Evolutionary conservation across 2,113 vertebrate genomes (phyloP), one percentile per base, ranked within the genome.

Genomic region (Rostratula benghalensis): DNA sequence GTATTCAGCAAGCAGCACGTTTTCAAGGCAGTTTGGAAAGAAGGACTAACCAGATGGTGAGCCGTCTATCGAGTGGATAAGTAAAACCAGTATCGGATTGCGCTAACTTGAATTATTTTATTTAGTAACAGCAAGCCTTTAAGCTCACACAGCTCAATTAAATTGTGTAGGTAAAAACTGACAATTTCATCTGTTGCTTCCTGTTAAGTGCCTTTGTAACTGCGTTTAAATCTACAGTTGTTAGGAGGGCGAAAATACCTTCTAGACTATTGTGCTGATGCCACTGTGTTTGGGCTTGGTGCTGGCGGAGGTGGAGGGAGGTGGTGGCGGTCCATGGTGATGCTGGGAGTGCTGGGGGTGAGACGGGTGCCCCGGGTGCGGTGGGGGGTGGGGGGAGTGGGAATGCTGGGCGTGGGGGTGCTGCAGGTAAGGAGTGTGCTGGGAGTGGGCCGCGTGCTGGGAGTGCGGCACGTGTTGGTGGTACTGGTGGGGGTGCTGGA

Each of bases 241-340:
- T 6, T 5, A 41, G 43, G 61, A 93, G 87, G 60, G 80, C 39
- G 51, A 2, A 1, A 2, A 1, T 24, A 35, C 4, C 31, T 63
- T 79, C 97, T 95, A 99, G 97, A 99, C 99, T 95, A 99, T 98
- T 39, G 99, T 99, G 98, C 99, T 99, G 98, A 99, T 99, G 96
- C 99, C 99, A 4, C 99, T 99, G 98, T 99, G 98, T 94, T 99
- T 99, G 97, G 98, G 97, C 97, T 99, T 99, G 90, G 98, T 96
- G 98, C 98, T 98, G 97, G 98, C 90, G 50, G 98, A 97, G 77
- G 46, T 96, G 61, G 98, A 95, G 4, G 98, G 97, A 48, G 98
- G 98, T 8, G 97, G 96, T 10, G 98, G 98, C 59, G 99, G 98
- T 64, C 98, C 97, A 2, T 99, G 99, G 96, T 96, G 98, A 89